A percentile compares a stretch with the other conserved stretches of the same genome.
phyloP scores from a whole-genome alignment of 2,797 vertebrate genomes.

The Danio tinwini region DNA sequence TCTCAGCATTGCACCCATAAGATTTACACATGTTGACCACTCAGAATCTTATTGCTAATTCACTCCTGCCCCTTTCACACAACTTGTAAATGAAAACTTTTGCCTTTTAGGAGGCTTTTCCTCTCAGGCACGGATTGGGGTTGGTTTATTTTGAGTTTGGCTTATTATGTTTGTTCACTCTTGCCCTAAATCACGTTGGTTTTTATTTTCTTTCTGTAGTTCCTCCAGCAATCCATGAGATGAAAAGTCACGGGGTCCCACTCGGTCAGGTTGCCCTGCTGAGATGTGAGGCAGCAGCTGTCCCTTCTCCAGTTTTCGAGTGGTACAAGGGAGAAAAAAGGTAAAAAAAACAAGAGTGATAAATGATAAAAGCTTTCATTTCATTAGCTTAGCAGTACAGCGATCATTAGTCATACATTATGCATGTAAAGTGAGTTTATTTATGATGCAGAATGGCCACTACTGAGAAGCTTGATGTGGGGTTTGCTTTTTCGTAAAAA shows the following conservation, averaged over 20 bases:
- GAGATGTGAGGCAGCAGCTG: slow-evolving; percentile 93
- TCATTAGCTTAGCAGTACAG: slow-evolving; percentile 36
- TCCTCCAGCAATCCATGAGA: slow-evolving; percentile 95
- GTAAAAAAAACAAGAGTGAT: slow-evolving; percentile 75
- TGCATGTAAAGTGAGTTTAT: slow-evolving; percentile 39
- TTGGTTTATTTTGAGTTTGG: slow-evolving; percentile 16
- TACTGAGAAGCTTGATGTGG: slow-evolving; percentile 23
- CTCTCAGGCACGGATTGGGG: background rate
- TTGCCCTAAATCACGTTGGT: background rate
- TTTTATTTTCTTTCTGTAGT: slow-evolving; percentile 73
- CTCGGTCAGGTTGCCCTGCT: slow-evolving; percentile 90
- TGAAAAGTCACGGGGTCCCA: slow-evolving; percentile 88
- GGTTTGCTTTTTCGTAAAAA: background rate
- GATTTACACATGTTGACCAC: slow-evolving; percentile 43
- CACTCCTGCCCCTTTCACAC: slow-evolving; percentile 32
- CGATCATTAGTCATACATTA: slow-evolving; percentile 42
- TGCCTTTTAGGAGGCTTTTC: background rate
- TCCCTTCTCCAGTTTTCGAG: slow-evolving; percentile 90
- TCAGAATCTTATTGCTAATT: slow-evolving; percentile 38
- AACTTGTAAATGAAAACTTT: slow-evolving; percentile 24
- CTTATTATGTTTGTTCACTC: slow-evolving; percentile 16
- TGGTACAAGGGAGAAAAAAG: slow-evolving; percentile 99
- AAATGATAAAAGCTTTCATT: slow-evolving; percentile 32
- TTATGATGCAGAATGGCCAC: slow-evolving; percentile 15
- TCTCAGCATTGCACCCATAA: slow-evolving; percentile 46